Evolutionary conservation across 1,140 invertebrate genomes (phyloP).

Genomic region (Drosophila santomea): DNA sequence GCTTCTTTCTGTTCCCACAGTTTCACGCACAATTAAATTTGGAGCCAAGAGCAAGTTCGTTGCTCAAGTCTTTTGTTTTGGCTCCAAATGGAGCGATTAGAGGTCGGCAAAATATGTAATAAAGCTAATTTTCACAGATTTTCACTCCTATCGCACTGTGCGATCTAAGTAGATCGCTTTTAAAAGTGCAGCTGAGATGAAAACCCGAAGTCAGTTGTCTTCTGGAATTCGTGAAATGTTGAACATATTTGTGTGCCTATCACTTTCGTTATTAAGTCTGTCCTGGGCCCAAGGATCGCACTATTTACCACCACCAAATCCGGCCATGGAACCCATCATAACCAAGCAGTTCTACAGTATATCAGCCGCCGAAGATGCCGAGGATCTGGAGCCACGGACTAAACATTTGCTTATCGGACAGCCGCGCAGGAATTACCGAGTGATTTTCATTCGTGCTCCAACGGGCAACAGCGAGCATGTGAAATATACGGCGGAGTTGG

Average conservation of each 20-base stretch:
- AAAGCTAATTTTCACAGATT: constrained; percentile 24
- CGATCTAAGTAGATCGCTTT: constrained; percentile 13
- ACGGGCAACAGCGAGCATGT: constrained; percentile 87
- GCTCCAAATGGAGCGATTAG: constrained; percentile 28
- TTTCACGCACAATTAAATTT: constrained; percentile 65
- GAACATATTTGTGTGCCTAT: constrained; percentile 5
- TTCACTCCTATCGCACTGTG: neutral
- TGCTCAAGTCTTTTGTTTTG: constrained; percentile 76
- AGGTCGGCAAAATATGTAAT: constrained; percentile 1
- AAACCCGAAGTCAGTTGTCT: constrained; percentile 19
- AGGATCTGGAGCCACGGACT: constrained; percentile 43
- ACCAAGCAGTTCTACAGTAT: constrained; percentile 77
- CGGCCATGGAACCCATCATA: constrained; percentile 51
- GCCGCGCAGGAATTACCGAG: constrained; percentile 92
- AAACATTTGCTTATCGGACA: constrained; percentile 83
- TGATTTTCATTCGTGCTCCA: constrained; percentile 94
- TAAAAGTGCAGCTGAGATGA: constrained; percentile 5
- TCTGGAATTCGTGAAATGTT: constrained; percentile 41
- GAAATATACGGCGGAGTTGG: constrained; percentile 87
- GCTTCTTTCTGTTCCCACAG: constrained; percentile 6
- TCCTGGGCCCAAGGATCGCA: constrained; percentile 29
- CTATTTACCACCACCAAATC: constrained; percentile 58
- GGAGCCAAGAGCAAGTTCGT: constrained; percentile 45
- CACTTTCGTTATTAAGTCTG: neutral
- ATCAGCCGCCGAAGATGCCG: constrained; percentile 73